Base-by-base conservation (phyloP, 2,113 vertebrate species). In the Ceyx margarethae region DNA sequence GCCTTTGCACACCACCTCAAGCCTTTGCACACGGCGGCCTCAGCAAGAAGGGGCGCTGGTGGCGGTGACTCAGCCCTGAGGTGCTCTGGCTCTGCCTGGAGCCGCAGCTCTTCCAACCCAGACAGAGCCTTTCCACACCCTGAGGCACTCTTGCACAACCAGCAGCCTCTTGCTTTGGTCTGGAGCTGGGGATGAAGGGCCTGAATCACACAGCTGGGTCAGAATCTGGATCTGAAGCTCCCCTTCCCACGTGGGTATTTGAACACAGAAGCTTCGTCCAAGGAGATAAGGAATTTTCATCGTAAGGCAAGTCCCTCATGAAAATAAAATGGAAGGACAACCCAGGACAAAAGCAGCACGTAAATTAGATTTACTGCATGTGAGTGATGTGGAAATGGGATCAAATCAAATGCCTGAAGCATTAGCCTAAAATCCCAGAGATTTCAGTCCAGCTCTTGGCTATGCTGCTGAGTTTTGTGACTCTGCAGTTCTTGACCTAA, bases 401-500 rank as follows among this genome's bases (percentile, higher is more conserved):
- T 26, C 13, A 56, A 58, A 9, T 18, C 5, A 2, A 5, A 2
- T 15, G 8, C 17, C n/a, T 51, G 1, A 64, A 69, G 26, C 2
- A 0, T 19, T 58, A 28, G 14, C 16, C 21, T 64, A 77, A 45
- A 60, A 60, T 5, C 2, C 4, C 0, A 0, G 21, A 50, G 21
- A 58, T 6, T 64, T 42, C 33, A 31, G 42, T 15, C n/a, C 17
- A 76, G 17, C 45, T 66, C 68, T 37, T 35, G 29, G 72, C 67
- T 77, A 67, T 26, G 15, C 29, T 42, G 37, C 43, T 21, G 33
- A 45, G 31, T 33, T 57, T 53, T 65, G 12, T 61, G 76, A 35
- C 17, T 66, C 33, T 29, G 48, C 48, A 50, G 48, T 23, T 23
- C 12, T 22, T 50, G 48, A 50, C 48, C 48, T 50, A 50, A 50